Evolutionary conservation across 2,113 vertebrate species (phyloP), one percentile per base, ranked within the genome.

Genomic region (Ptilorrhoa leucosticta): DNA sequence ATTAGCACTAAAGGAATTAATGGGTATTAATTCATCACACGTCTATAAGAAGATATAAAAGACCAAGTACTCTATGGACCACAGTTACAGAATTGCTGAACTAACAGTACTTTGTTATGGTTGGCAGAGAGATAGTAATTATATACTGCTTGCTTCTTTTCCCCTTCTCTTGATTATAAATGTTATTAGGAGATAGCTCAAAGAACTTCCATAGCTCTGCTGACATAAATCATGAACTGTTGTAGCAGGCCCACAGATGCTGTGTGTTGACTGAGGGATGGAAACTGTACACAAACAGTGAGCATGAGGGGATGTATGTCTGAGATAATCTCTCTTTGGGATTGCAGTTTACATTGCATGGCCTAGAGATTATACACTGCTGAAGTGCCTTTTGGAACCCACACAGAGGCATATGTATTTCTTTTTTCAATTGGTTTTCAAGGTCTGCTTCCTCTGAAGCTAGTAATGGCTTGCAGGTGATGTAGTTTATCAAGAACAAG

Each of bases 381-480:
- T 69, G 26, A 80, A 78, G 11, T 58, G 35, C 48, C 20, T 83
- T 88, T 73, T 82, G 60, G 39, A 84, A 61, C 35, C 18, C 5
- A 3, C 26, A 69, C 39, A 76, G 11, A 44, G 28, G 22, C 31
- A 50, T 40, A 72, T 30, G 37, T 71, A 70, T 89, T 87, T 96
- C 40, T 80, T 85, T 69, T 82, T 81, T 78, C 89, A 83, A 58
- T 45, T 64, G 83, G 3, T 89, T 95, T 94, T 91, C 93, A 95
- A 92, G 86, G 80, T 83, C 69, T 92, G 54, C 33, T 93, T 91
- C 65, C 57, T 83, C 42, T 91, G 78, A 87, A 93, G 57, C n/a
- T 91, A 61, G 79, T 57, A 92, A 75, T 50, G 61, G 72, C 56
- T 85, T 71, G 26, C 20, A 87, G 53, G 61, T 82, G 37, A 89